Evolutionary conservation across 2,797 vertebrate species (phyloP).

Genomic region (Melanotaenia maccullochi): DNA sequence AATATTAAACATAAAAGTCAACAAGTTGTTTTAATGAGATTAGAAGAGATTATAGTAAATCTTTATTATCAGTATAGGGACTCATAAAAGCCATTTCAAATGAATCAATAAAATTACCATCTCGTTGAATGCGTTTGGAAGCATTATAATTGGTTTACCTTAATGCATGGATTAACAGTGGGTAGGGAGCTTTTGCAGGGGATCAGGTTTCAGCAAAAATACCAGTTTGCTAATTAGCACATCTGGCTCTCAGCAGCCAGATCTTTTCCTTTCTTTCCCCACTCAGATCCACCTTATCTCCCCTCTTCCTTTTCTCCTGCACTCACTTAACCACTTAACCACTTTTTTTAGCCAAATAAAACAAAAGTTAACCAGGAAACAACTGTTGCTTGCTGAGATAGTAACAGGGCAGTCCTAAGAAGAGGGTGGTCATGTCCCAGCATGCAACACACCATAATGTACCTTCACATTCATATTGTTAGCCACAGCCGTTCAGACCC

Average conservation of each 20-base stretch:
- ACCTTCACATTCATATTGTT: neutral
- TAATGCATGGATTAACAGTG: neutral
- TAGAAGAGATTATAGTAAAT: no score
- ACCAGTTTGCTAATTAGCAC: neutral
- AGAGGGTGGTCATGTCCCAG: neutral
- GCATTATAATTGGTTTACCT: neutral
- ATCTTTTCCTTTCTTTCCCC: neutral
- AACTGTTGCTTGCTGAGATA: neutral
- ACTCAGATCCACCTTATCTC: neutral
- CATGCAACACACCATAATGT: neutral
- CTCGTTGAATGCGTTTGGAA: neutral
- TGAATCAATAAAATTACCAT: no score
- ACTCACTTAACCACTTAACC: neutral
- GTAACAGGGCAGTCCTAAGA: neutral
- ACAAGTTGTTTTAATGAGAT: no score
- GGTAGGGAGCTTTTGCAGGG: neutral
- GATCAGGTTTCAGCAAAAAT: neutral
- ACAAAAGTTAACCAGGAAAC: neutral
- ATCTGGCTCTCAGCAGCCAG: neutral
- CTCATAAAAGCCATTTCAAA: no score
- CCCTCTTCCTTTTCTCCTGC: neutral
- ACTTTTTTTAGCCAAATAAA: neutral
- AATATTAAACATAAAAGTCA: neutral
- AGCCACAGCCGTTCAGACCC: neutral
- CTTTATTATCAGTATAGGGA: no score